Percentiles rank a stretch among this genome's conserved stretches.
phyloP scores from a whole-genome alignment of 2,888 invertebrate genomes.

The Chrysomela aeneicollis region DNA sequence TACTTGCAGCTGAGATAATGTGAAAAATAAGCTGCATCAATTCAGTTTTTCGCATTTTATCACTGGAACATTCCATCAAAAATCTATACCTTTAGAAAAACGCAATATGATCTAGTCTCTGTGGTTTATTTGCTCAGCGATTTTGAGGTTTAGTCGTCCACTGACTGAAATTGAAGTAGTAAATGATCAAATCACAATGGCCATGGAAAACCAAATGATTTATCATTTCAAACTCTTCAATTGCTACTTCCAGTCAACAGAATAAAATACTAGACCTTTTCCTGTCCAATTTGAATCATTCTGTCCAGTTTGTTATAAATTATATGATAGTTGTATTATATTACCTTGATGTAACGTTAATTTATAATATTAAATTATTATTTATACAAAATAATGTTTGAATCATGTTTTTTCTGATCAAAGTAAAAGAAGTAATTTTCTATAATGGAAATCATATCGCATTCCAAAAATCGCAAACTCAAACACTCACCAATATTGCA shows the following conservation, averaged over 20 bases:
- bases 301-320: conserved; percentile 52
- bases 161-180: conserved; percentile 40
- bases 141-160: conserved; percentile 55
- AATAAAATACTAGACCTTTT: conserved; percentile 53
- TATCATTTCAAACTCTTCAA: conserved; percentile 31
- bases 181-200: conserved; percentile 13
- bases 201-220: background rate
- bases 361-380: conserved; percentile 31
- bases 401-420: conserved; percentile 20
- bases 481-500: conserved; percentile 14
- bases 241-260: conserved; percentile 36
- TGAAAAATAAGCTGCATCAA: conserved; percentile 22
- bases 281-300: conserved; percentile 55
- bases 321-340: conserved; percentile 34
- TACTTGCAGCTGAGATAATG: conserved; percentile 19
- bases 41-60: conserved; percentile 25
- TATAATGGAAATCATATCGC: conserved; percentile 26
- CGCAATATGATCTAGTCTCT: conserved; percentile 57
- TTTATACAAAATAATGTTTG: conserved; percentile 30
- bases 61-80: conserved; percentile 34
- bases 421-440: conserved; percentile 25
- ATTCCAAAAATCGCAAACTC: background rate
- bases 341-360: conserved; percentile 28
- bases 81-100: conserved; percentile 28
- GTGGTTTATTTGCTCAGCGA: conserved; percentile 55